Base-by-base conservation (phyloP, 2,888 invertebrate genomes). In the Platerodrilus igneus region DNA sequence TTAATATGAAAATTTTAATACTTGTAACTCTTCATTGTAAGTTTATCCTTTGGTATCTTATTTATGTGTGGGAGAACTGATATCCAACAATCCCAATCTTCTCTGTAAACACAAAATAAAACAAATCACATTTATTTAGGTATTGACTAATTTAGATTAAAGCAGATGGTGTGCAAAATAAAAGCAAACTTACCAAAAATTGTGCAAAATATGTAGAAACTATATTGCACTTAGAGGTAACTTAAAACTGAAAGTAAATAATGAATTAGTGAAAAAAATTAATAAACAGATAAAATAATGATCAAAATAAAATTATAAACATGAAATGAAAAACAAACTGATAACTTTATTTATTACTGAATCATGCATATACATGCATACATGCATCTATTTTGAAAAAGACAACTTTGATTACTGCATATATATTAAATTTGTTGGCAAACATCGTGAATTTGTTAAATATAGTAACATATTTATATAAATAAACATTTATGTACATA, bases 21-120 rank as follows among this genome's bases (percentile, higher is more conserved):
- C 44, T 38, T 36, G 35, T 43, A 37, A 19, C 42, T 48, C 34
- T 37, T 35, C 36, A 37, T 34, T 36, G 36, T 30, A 27, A 6
- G 32, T 27, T n/a, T 30, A 13, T 17, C 29, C 33, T 53, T 53
- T 47, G 48, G 44, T 48, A 40, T n/a, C n/a, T n/a, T n/a, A 46
- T 58, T 62, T 69, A 70, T 59, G 67, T 71, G 64, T 66, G 71
- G 58, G 71, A 65, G 57, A 70, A 72, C 58, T 72, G 72, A 60
- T 72, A 73, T 58, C 71, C 70, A 61, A 72, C 64, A 57, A 72
- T 67, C 55, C 71, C 71, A 54, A 66, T 66, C 51, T 69, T 68
- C 57, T 72, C 73, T 72, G 68, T 44, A 66, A 64, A 51, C 51
- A 16, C 57, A 51, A 40, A 14, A 23, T 13, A 32, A 8, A 31